Conservation (phyloP, 2,113 vertebrate genomes). For the Redunca redunca region DNA sequence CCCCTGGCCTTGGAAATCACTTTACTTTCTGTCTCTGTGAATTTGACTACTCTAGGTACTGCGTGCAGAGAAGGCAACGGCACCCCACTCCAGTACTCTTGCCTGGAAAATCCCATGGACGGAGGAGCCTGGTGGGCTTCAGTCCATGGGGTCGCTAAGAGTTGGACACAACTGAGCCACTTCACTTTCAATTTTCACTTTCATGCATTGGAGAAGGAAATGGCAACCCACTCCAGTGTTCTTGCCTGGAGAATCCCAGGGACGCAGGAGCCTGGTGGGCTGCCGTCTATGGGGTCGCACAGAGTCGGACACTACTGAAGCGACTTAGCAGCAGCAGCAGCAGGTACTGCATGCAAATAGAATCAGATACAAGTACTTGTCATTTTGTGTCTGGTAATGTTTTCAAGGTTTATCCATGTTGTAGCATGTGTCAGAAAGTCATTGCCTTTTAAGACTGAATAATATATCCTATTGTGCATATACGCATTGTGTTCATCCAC, state of each 20-base stretch:
- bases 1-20: neutral
- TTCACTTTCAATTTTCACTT: too few relatives aligned
- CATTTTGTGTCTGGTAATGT: neutral
- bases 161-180: too few relatives aligned
- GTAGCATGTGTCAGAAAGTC: neutral
- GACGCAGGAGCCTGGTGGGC: rapidly evolving
- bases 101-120: too few relatives aligned
- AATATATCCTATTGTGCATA: neutral
- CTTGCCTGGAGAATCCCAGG: too few relatives aligned
- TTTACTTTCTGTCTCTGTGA: neutral
- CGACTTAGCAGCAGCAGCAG: too few relatives aligned
- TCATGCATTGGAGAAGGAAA: too few relatives aligned
- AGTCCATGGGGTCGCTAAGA: too few relatives aligned
- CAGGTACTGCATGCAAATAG: neutral
- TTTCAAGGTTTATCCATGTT: neutral
- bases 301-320: rapidly evolving
- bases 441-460: neutral
- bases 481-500: neutral
- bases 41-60: neutral
- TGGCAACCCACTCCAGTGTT: too few relatives aligned
- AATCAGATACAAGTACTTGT: neutral
- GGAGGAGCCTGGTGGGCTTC: too few relatives aligned
- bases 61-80: too few relatives aligned
- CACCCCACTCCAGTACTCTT: too few relatives aligned
- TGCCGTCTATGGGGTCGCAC: too few relatives aligned